Evolutionary conservation across 2,888 invertebrate species (phyloP).

Genomic region (Lasioglossum morio): DNA sequence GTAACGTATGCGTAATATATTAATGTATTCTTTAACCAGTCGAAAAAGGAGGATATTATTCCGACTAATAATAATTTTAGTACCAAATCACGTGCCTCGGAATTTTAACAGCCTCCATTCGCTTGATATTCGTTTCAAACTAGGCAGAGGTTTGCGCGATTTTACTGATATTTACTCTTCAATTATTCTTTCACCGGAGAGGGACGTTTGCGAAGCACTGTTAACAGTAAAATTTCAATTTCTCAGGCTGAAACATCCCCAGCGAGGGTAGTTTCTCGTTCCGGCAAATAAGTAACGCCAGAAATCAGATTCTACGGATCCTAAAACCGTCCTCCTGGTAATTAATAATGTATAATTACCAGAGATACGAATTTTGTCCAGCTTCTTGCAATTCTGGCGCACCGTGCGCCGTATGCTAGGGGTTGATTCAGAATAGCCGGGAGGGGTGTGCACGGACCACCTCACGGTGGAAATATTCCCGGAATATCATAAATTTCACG

Average conservation of each 20-base stretch:
- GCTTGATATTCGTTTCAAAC: not conserved
- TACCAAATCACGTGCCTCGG: not conserved
- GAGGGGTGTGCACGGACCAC: not conserved
- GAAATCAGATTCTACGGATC: too few species aligned
- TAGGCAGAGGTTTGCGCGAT: not conserved
- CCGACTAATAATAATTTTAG: not conserved
- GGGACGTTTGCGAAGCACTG: not conserved
- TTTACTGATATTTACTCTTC: not conserved
- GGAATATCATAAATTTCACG: slow-evolving; percentile 45
- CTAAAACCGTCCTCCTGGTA: not conserved
- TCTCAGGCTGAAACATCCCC: not conserved
- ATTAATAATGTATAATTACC: not conserved
- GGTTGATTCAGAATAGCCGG: slow-evolving; percentile 6
- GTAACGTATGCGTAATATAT: not conserved
- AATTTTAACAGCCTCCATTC: not conserved
- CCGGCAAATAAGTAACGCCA: not conserved
- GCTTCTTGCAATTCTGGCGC: not conserved
- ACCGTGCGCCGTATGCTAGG: not conserved
- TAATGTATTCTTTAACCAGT: not conserved
- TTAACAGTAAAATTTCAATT: not conserved
- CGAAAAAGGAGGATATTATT: not conserved
- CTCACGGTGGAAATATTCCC: not conserved
- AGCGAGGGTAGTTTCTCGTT: not conserved
- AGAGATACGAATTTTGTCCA: not conserved
- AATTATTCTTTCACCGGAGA: not conserved